Conservation (phyloP, 2,797 vertebrate genomes). For the Chelon auratus region DNA sequence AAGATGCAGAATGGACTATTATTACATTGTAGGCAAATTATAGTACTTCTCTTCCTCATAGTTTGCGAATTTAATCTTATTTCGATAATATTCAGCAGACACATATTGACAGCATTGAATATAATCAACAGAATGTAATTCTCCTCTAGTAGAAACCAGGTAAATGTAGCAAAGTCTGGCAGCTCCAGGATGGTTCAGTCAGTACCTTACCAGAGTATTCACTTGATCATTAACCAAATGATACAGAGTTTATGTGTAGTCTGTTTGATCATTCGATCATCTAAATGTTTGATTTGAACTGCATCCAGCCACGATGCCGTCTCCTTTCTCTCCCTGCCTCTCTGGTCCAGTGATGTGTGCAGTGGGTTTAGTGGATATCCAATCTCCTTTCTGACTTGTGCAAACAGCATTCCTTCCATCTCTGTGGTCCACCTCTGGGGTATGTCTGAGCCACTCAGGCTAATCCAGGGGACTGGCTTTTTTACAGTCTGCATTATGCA, state of each 20-base stretch:
- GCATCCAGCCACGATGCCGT: conserved; percentile 11
- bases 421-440: conserved; percentile 50
- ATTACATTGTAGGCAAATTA: no score
- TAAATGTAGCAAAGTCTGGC: neutral
- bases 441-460: conserved; percentile 32
- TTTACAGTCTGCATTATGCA: conserved; percentile 16
- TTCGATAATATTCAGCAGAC: no score
- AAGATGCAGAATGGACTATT: no score
- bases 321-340: conserved; percentile 6
- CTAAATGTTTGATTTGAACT: conserved; percentile 1
- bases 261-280: neutral
- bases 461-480: conserved; percentile 33
- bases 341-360: conserved; percentile 25
- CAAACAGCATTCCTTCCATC: conserved; percentile 51
- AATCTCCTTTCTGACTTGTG: conserved; percentile 24
- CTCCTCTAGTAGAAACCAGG: neutral
- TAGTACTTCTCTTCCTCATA: no score
- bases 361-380: conserved; percentile 28
- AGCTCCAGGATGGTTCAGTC: no score
- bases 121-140: no score
- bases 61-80: no score
- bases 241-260: neutral
- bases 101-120: no score
- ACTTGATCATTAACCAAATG: neutral
- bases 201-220: neutral